These are phyloP conservation scores for Drepanosiphum platanoidis DNA, from an alignment of 2,888 invertebrate species.

Conservation along the genomic window DNA sequence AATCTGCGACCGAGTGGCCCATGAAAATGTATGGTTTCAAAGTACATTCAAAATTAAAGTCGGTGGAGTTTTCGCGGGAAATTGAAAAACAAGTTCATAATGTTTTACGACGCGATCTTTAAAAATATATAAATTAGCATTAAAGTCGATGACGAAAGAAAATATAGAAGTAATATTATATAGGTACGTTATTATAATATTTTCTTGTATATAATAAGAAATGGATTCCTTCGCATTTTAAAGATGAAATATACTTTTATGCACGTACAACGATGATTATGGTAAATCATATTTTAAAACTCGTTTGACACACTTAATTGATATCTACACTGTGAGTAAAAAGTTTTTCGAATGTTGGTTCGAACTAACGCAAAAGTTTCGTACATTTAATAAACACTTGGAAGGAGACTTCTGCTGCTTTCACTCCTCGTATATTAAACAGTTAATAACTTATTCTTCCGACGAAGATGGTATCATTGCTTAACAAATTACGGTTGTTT, in stretches of 20 bases:
- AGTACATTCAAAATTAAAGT: too few relatives aligned
- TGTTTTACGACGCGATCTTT: not conserved
- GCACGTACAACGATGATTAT: not conserved
- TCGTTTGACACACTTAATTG: not conserved
- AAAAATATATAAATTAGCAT: not conserved
- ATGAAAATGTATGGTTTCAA: too few relatives aligned
- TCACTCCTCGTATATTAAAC: not conserved
- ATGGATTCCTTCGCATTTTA: not conserved
- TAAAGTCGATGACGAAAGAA: not conserved
- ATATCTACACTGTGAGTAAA: not conserved
- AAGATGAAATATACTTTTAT: not conserved
- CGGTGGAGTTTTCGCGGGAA: not conserved
- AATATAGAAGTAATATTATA: not conserved
- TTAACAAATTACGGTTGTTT: slow-evolving; percentile 41
- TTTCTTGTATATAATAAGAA: not conserved
- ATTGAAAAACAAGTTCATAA: too few relatives aligned
- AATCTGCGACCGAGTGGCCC: too few relatives aligned
- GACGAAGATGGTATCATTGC: not conserved
- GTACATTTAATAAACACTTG: not conserved
- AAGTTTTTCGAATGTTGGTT: not conserved
- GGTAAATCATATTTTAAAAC: not conserved
- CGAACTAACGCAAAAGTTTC: not conserved
- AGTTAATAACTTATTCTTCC: not conserved
- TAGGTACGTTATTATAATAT: not conserved
- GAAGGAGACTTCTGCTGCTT: too few relatives aligned